Conservation (phyloP, 2,888 invertebrate species). For the Subacronicta megacephala region DNA sequence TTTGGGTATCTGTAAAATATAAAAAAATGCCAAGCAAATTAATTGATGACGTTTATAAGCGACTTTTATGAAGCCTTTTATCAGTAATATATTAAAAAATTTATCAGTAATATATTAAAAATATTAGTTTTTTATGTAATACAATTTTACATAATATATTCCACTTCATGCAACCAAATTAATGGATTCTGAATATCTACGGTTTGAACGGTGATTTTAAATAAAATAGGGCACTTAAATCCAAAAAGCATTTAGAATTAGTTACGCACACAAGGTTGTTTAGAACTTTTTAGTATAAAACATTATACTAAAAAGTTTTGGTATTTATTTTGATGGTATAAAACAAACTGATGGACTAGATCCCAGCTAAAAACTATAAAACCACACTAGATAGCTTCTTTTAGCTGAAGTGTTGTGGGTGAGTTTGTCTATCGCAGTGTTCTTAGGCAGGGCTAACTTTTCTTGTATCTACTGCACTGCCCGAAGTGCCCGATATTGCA, state of each 20-base stretch:
- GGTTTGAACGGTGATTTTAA: neutral
- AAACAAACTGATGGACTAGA: too few relatives aligned
- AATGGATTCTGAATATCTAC: neutral
- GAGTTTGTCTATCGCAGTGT: constrained; percentile 36
- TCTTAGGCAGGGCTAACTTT: constrained; percentile 28
- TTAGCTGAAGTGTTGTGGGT: constrained; percentile 30
- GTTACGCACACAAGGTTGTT: too few relatives aligned
- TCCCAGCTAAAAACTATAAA: constrained; percentile 16
- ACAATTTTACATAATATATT: too few relatives aligned
- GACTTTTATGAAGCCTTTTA: neutral
- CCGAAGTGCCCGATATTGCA: constrained; percentile 21
- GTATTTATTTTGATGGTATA: too few relatives aligned
- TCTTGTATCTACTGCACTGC: constrained; percentile 27
- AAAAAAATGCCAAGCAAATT: neutral
- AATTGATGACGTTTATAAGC: too few relatives aligned
- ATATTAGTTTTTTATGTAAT: too few relatives aligned
- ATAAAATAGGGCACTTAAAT: too few relatives aligned
- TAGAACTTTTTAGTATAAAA: too few relatives aligned
- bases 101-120: too few relatives aligned
- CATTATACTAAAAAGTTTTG: too few relatives aligned
- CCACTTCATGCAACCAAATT: too few relatives aligned
- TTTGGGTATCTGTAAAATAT: constrained; percentile 1
- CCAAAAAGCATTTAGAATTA: too few relatives aligned
- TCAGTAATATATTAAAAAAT: neutral
- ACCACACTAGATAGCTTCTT: constrained; percentile 38